Evolutionary conservation across 37 sponge, comb jelly and placozoan genomes (phyloP).

Genomic region (Cliona cf. orientalis): DNA sequence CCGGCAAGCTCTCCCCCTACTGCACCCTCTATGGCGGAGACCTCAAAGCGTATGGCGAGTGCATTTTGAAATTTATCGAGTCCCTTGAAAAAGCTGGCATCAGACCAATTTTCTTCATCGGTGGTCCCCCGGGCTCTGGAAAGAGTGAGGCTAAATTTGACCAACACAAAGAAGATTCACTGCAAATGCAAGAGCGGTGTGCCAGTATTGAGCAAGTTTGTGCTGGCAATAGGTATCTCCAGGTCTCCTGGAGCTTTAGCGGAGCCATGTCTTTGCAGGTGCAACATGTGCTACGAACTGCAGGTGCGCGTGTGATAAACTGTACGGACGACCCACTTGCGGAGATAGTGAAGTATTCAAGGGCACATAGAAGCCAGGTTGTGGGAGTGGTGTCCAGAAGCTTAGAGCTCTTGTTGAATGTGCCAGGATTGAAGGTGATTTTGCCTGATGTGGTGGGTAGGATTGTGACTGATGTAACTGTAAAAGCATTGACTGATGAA

Average conservation of each 20-base stretch:
- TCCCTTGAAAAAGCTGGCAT: conserved; percentile 28
- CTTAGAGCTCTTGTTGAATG: no score
- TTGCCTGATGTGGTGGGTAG: conserved; percentile 36
- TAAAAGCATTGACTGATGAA: no score
- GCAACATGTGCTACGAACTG: background rate
- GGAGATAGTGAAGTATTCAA: conserved; percentile 19
- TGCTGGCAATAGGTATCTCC: conserved; percentile 27
- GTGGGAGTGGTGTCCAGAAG: no score
- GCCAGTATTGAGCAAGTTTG: conserved; percentile 38
- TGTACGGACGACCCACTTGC: conserved; percentile 29
- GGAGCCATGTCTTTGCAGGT: conserved; percentile 4
- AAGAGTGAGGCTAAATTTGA: background rate
- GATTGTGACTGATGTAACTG: no score
- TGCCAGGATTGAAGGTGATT: conserved; percentile 19
- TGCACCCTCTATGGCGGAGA: conserved; percentile 40
- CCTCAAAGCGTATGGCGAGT: conserved; percentile 12
- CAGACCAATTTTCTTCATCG: conserved; percentile 63
- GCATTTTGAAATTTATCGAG: conserved; percentile 46
- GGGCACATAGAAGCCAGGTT: no score
- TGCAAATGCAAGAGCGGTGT: background rate
- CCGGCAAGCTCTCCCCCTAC: conserved; percentile 43
- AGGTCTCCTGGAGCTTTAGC: background rate
- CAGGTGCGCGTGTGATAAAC: conserved; percentile 21
- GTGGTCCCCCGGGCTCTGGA: conserved; percentile 9
- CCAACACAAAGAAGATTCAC: background rate